Conservation (phyloP, 2,888 invertebrate species). For the Mesodorylaimus sp. region DNA sequence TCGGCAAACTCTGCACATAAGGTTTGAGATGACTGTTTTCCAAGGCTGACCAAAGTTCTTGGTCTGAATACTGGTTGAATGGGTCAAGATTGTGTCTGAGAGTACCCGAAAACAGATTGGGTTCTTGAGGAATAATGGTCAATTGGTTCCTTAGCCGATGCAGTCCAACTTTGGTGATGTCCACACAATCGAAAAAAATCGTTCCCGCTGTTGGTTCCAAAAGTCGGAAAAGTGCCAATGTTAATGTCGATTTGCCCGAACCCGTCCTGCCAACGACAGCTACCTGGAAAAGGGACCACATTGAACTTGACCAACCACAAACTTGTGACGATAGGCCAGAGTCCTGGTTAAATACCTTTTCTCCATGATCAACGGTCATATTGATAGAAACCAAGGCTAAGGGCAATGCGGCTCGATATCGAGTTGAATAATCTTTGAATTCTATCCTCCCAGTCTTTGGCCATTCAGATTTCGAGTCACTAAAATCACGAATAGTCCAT, state of each 20-base stretch:
- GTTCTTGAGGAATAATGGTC: constrained; percentile 43
- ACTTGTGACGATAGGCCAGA: too few relatives aligned
- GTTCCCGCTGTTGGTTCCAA: constrained; percentile 40
- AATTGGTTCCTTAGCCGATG: constrained; percentile 37
- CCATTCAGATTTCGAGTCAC: constrained; percentile 4
- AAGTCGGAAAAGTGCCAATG: constrained; percentile 42
- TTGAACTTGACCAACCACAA: too few relatives aligned
- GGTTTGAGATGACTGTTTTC: constrained; percentile 70
- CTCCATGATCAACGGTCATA: neutral
- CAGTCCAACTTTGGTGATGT: constrained; percentile 37
- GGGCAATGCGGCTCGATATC: neutral
- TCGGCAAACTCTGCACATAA: too few relatives aligned
- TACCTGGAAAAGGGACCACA: too few relatives aligned
- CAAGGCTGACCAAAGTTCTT: constrained; percentile 65
- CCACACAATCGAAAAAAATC: constrained; percentile 40
- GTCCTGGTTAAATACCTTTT: too few relatives aligned
- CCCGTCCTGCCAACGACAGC: too few relatives aligned
- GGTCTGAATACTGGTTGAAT: constrained; percentile 54
- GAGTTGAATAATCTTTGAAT: neutral
- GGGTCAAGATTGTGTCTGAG: constrained; percentile 78
- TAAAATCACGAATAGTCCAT: neutral
- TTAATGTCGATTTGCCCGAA: constrained; percentile 42
- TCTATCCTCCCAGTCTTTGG: neutral
- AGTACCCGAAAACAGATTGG: constrained; percentile 43
- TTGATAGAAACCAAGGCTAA: neutral